phyloP scores from a whole-genome alignment of 1,140 invertebrate species.

The Lepidurus couesii region DNA sequence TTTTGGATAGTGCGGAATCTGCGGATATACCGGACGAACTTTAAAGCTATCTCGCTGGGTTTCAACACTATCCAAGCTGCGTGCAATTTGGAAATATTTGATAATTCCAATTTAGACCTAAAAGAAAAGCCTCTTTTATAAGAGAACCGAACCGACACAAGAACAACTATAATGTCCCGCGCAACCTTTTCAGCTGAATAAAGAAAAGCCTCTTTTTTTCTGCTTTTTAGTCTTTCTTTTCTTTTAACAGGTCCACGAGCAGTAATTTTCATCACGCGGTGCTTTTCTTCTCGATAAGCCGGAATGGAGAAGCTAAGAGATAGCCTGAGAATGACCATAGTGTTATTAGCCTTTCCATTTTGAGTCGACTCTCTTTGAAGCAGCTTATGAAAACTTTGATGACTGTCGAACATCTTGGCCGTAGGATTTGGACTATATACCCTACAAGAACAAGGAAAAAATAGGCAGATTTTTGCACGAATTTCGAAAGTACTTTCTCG shows the following conservation, averaged over 20 bases:
- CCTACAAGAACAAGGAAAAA: not conserved
- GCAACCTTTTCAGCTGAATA: not conserved
- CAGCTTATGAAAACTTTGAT: not conserved
- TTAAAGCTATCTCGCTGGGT: too few relatives aligned
- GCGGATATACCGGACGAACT: too few relatives aligned
- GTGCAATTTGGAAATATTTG: conserved; percentile 22
- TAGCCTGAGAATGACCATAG: not conserved
- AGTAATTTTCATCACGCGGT: conserved; percentile 18
- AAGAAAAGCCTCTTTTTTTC: not conserved
- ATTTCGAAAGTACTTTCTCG: not conserved
- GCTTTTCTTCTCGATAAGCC: conserved; percentile 17
- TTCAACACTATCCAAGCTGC: not conserved
- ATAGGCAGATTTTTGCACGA: not conserved
- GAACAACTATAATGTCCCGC: not conserved
- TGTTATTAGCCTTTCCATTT: not conserved
- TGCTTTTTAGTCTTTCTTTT: not conserved
- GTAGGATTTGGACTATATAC: not conserved
- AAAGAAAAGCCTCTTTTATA: conserved; percentile 9
- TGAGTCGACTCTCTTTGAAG: not conserved
- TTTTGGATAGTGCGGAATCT: too few relatives aligned
- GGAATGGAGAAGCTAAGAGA: conserved; percentile 5
- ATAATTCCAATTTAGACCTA: not conserved
- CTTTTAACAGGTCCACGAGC: not conserved
- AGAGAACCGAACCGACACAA: not conserved
- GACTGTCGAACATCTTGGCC: not conserved